Evolutionary conservation across 2,888 invertebrate genomes (phyloP).

Genomic region (Smittia aterrima): DNA sequence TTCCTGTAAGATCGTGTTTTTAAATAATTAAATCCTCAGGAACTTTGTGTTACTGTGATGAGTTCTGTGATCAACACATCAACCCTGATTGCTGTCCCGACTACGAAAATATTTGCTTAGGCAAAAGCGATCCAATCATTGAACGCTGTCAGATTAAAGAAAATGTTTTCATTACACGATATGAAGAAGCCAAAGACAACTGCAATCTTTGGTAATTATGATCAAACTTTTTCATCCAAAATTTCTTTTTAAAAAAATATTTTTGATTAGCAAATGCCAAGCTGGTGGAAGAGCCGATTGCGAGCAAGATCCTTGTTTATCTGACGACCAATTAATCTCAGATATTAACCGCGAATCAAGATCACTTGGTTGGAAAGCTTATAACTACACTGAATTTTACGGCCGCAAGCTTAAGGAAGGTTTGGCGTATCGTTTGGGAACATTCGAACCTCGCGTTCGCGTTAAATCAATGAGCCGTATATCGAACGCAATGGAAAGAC

Average conservation of each 20-base stretch:
- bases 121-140: constrained; percentile 45
- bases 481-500: constrained; percentile 48
- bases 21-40: constrained; percentile 54
- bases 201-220: constrained; percentile 73
- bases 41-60: constrained; percentile 91
- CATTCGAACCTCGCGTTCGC: constrained; percentile 51
- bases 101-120: constrained; percentile 71
- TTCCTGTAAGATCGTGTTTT: neutral
- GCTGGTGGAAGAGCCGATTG: constrained; percentile 56
- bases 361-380: constrained; percentile 70
- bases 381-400: constrained; percentile 81
- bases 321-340: constrained; percentile 67
- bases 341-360: constrained; percentile 61
- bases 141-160: constrained; percentile 44
- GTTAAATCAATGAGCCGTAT: constrained; percentile 52
- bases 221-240: neutral
- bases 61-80: constrained; percentile 76
- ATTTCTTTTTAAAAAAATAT: constrained; percentile 20
- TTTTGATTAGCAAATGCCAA: constrained; percentile 58
- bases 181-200: constrained; percentile 56
- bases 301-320: constrained; percentile 70
- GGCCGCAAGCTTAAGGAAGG: constrained; percentile 80
- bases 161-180: constrained; percentile 47
- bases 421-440: constrained; percentile 66
- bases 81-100: constrained; percentile 92